phyloP scores from a whole-genome alignment of 2,888 invertebrate species.

The Hedya salicella region DNA sequence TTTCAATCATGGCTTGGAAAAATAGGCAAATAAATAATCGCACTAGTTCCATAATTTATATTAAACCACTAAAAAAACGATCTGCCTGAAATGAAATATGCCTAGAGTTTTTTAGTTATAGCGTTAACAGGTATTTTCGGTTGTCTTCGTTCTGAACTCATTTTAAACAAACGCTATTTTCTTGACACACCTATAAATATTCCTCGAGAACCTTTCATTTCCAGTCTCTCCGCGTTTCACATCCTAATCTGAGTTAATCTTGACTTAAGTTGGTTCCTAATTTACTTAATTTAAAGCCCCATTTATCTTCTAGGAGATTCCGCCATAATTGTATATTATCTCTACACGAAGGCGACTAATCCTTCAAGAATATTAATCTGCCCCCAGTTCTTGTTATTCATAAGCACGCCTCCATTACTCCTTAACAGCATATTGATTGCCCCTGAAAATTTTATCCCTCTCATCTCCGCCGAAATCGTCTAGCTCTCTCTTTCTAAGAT shows the following conservation, averaged over 20 bases:
- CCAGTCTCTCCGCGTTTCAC: conserved; percentile 2
- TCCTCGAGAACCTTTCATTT: background rate
- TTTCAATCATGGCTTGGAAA: too few relatives aligned
- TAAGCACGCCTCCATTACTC: conserved; percentile 39
- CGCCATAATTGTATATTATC: conserved; percentile 35
- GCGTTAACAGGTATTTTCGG: too few relatives aligned
- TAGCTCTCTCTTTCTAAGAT: conserved; percentile 35
- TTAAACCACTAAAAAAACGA: too few relatives aligned
- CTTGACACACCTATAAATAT: background rate
- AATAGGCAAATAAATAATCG: too few relatives aligned
- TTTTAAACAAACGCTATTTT: background rate
- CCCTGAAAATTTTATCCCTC: conserved; percentile 43
- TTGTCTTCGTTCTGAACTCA: background rate
- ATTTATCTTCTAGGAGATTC: conserved; percentile 38
- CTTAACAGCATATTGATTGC: conserved; percentile 55
- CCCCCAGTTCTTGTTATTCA: conserved; percentile 29
- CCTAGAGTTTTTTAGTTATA: too few relatives aligned
- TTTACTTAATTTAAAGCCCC: conserved; percentile 33
- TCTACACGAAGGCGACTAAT: conserved; percentile 19
- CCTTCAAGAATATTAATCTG: conserved; percentile 23
- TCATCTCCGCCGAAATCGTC: conserved; percentile 14
- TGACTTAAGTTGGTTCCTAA: conserved; percentile 37
- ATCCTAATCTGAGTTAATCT: conserved; percentile 34
- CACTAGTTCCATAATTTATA: too few relatives aligned
- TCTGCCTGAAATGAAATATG: too few relatives aligned